A percentile compares a stretch with the other conserved stretches of the same genome.
Conservation (phyloP, 35 echinoderm and acorn worm species). For the Acanthaster planci region DNA sequence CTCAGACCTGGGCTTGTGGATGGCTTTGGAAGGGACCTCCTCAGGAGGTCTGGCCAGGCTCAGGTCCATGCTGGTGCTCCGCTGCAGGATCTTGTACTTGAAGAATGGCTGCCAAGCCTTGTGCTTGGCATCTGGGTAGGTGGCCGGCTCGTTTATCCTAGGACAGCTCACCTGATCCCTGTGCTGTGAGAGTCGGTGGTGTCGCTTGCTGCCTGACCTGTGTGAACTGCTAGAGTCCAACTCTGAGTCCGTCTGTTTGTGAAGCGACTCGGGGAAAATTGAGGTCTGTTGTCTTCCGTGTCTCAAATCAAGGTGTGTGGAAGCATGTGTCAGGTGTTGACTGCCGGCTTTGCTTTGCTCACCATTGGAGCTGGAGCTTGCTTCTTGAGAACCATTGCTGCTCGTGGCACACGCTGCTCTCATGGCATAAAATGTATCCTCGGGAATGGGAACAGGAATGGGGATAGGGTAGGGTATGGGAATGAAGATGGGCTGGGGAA, state of each 20-base stretch:
- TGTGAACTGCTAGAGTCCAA: neutral
- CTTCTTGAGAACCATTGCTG: neutral
- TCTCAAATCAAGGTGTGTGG: neutral
- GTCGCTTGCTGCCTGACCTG: neutral
- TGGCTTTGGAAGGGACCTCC: conserved; percentile 14
- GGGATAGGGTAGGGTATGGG: conserved; percentile 90
- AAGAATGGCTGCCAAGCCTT: conserved; percentile 14
- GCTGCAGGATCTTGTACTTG: conserved; percentile 57
- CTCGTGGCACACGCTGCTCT: conserved; percentile 33
- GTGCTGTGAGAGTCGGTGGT: neutral
- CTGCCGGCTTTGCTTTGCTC: neutral
- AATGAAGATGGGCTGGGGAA: conserved; percentile 92
- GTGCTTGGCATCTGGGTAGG: neutral
- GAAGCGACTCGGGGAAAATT: neutral
- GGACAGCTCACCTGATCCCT: neutral
- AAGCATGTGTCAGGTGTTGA: neutral
- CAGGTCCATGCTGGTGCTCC: conserved; percentile 83
- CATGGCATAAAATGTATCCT: conserved; percentile 45
- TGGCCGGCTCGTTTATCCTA: neutral
- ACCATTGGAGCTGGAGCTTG: neutral
- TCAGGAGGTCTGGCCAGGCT: conserved; percentile 30
- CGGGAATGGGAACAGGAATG: conserved; percentile 84
- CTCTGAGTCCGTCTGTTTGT: neutral
- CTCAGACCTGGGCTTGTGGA: neutral
- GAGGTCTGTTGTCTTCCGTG: neutral